Conservation (phyloP, 2,113 vertebrate species). For the Microcebus griseorufus region DNA sequence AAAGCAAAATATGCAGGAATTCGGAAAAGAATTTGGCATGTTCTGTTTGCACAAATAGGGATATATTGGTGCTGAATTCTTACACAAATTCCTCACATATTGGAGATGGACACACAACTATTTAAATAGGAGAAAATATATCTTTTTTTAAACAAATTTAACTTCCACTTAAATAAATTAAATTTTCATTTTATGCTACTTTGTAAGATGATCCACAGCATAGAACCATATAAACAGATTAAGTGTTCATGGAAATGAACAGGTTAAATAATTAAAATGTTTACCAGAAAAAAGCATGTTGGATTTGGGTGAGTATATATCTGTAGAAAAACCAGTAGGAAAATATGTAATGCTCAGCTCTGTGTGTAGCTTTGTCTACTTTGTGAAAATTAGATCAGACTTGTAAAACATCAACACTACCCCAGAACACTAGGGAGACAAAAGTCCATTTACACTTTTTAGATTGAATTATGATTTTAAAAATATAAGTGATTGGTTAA, state of each 20-base stretch:
- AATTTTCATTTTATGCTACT: conserved; percentile 2
- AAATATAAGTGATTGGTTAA: background rate
- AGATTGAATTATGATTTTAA: background rate
- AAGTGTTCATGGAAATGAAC: background rate
- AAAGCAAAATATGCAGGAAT: background rate
- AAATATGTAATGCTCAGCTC: background rate
- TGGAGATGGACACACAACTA: background rate
- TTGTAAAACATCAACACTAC: background rate
- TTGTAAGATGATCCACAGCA: background rate
- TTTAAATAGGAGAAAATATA: background rate
- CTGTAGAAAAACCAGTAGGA: background rate
- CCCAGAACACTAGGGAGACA: background rate
- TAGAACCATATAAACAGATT: background rate
- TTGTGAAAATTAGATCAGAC: background rate
- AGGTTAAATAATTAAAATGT: background rate
- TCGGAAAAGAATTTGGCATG: background rate
- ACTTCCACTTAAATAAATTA: background rate
- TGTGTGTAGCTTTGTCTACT: background rate
- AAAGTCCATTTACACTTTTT: background rate
- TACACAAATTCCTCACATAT: background rate
- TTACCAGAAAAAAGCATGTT: background rate
- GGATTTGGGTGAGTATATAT: background rate
- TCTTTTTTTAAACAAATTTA: conserved; percentile 23
- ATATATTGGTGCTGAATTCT: background rate
- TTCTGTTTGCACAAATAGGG: background rate